phyloP scores from a whole-genome alignment of 1,140 invertebrate species.

The Plectrocnemia conspersa region DNA sequence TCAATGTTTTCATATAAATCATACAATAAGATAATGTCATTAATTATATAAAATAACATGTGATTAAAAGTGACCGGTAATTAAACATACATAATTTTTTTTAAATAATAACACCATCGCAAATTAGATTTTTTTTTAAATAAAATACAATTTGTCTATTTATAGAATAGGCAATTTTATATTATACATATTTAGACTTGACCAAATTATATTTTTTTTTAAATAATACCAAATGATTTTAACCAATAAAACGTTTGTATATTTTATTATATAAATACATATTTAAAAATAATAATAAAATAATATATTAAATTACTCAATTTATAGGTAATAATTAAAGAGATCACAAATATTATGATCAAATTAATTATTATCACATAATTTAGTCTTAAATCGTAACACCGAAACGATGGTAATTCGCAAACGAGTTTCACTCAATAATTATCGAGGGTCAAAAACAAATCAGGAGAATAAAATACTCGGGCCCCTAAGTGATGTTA shows the following conservation, averaged over 20 bases:
- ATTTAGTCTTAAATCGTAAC: no score
- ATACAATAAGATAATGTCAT: background rate
- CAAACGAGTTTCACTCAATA: conserved; percentile 13
- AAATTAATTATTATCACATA: no score
- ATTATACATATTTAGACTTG: background rate
- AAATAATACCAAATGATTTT: background rate
- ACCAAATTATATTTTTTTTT: background rate
- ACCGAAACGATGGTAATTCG: conserved; percentile 16
- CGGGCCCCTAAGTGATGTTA: conserved; percentile 18
- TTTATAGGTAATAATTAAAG: no score
- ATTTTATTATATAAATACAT: background rate
- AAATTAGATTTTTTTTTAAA: background rate
- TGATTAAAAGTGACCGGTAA: background rate
- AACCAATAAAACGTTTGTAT: background rate
- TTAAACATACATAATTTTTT: background rate
- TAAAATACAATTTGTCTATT: background rate
- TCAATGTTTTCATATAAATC: no score
- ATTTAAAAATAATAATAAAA: background rate
- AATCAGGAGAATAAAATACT: conserved; percentile 22
- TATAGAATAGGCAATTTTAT: background rate
- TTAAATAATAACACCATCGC: no score
- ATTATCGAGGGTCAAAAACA: conserved; percentile 20
- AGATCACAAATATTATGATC: no score
- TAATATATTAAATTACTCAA: no score
- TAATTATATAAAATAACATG: background rate